Percentiles rank a stretch among this genome's conserved stretches.
phyloP scores from a whole-genome alignment of 2,797 vertebrate genomes.

The Ptychadena robeensis region DNA sequence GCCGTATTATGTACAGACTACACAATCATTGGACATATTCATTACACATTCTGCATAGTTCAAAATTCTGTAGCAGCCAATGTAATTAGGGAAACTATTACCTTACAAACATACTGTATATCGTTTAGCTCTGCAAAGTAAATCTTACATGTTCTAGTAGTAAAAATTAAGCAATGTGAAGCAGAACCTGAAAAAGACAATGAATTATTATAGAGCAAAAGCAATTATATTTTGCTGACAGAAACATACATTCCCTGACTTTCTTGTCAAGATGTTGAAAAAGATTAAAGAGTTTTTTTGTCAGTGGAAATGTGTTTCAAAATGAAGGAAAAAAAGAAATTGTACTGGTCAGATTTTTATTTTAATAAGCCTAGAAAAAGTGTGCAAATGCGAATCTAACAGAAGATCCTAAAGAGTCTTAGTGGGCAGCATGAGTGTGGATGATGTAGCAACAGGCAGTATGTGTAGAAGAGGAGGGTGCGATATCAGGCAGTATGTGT shows the following conservation, averaged over 20 bases:
- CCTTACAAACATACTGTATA: conserved; percentile 47
- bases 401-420: too few species aligned
- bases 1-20: neutral
- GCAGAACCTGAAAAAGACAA: conserved; percentile 63
- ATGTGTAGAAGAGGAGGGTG: too few species aligned
- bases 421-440: too few species aligned
- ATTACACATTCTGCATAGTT: neutral
- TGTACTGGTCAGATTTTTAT: conserved; percentile 67
- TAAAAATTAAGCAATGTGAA: conserved; percentile 55
- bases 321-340: conserved; percentile 56
- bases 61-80: conserved; percentile 10
- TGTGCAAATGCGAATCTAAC: too few species aligned
- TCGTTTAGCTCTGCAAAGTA: conserved; percentile 60
- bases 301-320: conserved; percentile 72
- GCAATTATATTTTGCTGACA: conserved; percentile 74
- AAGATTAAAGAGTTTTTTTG: conserved; percentile 69
- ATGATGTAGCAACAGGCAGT: too few species aligned
- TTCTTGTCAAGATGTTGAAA: conserved; percentile 71
- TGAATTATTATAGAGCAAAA: conserved; percentile 70
- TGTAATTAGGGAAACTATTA: conserved; percentile 35
- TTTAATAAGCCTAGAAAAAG: too few species aligned
- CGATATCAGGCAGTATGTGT: too few species aligned
- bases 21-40: neutral
- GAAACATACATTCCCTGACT: conserved; percentile 69
- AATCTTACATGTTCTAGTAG: conserved; percentile 67